Conservation (phyloP, 30 jellyfish, hydroid and myxozoan genomes). For the Cassiopea xamachana region DNA sequence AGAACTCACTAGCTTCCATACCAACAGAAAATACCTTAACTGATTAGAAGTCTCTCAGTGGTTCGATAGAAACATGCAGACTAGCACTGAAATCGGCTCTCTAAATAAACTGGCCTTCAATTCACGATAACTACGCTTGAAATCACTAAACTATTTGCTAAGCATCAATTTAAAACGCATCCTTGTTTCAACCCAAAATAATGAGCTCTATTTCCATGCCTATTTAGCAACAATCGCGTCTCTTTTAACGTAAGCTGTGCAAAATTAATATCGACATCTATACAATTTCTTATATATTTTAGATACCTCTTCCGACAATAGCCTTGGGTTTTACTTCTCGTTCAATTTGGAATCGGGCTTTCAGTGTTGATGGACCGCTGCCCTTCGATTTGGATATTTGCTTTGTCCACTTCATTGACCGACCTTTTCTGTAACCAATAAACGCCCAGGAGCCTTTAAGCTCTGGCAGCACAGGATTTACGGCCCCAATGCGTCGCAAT, state of each 20-base stretch:
- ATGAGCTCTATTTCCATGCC: background rate
- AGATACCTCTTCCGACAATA: slow-evolving; percentile 14
- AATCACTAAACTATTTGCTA: too few species aligned
- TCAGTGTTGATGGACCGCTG: slow-evolving; percentile 72
- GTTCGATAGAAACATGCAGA: too few species aligned
- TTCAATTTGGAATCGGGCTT: slow-evolving; percentile 21
- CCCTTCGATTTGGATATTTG: slow-evolving; percentile 53
- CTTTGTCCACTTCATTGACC: slow-evolving; percentile 70
- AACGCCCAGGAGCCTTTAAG: slow-evolving; percentile 86
- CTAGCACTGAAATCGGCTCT: too few species aligned
- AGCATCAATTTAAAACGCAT: too few species aligned
- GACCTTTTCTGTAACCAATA: slow-evolving; percentile 75
- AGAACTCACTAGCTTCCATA: too few species aligned
- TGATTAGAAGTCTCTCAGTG: too few species aligned
- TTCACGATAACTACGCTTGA: too few species aligned
- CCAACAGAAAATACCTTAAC: too few species aligned
- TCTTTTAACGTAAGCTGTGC: background rate
- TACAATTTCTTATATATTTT: background rate
- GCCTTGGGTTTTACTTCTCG: slow-evolving; percentile 8
- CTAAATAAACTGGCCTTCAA: too few species aligned
- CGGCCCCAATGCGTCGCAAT: slow-evolving; percentile 76
- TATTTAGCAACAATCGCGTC: background rate
- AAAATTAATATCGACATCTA: too few species aligned
- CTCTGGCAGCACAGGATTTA: slow-evolving; percentile 57
- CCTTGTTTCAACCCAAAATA: background rate